Conservation (phyloP, 2,797 vertebrate genomes). For the Protosalanx chinensis region DNA sequence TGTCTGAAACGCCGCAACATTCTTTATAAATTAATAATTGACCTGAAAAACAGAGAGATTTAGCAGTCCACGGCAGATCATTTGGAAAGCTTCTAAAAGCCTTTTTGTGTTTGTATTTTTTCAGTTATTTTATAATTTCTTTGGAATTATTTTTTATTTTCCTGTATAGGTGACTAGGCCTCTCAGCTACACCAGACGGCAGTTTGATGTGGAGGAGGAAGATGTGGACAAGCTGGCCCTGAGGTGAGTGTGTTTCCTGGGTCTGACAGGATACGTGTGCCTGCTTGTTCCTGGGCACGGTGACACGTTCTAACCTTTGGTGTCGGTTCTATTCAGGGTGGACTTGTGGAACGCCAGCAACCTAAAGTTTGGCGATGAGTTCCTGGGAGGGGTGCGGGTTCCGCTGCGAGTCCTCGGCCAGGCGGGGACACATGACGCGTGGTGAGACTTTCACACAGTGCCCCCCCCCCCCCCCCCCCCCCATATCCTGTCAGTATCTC, state of each 20-base stretch:
- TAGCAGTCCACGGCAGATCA: too few relatives aligned
- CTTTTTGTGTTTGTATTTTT: background rate
- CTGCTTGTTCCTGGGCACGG: background rate
- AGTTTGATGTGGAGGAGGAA: conserved; percentile 97
- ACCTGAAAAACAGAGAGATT: too few relatives aligned
- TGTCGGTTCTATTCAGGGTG: conserved; percentile 73
- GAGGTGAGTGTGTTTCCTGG: conserved; percentile 72
- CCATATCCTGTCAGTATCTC: too few relatives aligned
- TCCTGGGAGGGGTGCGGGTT: conserved; percentile 90
- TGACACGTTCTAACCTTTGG: background rate
- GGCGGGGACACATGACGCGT: conserved; percentile 87
- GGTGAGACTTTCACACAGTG: conserved; percentile 69
- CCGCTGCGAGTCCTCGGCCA: conserved; percentile 87
- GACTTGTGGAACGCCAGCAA: conserved; percentile 98
- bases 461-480: background rate
- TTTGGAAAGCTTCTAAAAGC: too few relatives aligned
- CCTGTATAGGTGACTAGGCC: conserved; percentile 85
- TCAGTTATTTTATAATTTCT: background rate
- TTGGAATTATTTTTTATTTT: background rate
- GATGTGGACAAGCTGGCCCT: conserved; percentile 96
- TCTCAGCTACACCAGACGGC: conserved; percentile 90
- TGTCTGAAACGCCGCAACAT: too few relatives aligned
- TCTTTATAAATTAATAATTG: too few relatives aligned
- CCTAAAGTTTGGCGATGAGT: conserved; percentile 97
- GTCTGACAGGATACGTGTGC: conserved; percentile 4